Conservation (phyloP, 35 echinoderm and acorn worm genomes). For the Hemicentrotus pulcherrimus region DNA sequence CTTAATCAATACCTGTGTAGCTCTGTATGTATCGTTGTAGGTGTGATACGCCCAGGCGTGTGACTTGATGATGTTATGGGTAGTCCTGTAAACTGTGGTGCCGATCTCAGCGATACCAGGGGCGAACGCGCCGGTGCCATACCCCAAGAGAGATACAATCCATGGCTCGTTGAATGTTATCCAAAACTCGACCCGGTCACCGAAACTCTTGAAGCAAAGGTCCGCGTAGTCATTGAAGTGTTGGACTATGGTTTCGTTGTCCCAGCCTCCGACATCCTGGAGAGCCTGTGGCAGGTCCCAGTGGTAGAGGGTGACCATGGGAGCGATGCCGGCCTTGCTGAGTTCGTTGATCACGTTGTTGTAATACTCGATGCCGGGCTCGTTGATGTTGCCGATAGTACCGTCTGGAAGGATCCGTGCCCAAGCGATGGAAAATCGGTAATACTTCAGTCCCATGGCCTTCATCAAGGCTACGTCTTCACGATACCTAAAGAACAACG, state of each 20-base stretch:
- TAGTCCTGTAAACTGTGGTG: slow-evolving; percentile 59
- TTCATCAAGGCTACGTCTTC: slow-evolving; percentile 61
- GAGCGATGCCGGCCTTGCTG: slow-evolving; percentile 53
- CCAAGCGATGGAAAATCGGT: slow-evolving; percentile 91
- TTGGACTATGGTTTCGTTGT: slow-evolving; percentile 61
- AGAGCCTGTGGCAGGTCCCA: slow-evolving; percentile 90
- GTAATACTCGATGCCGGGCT: slow-evolving; percentile 73
- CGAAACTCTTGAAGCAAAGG: slow-evolving; percentile 72
- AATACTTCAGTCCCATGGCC: slow-evolving; percentile 67
- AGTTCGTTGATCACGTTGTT: slow-evolving; percentile 82
- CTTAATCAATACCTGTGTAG: slow-evolving; percentile 28
- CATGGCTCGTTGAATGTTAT: slow-evolving; percentile 97
- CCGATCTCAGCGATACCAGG: slow-evolving; percentile 68
- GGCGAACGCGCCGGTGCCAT: slow-evolving; percentile 69
- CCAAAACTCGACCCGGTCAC: slow-evolving; percentile 80
- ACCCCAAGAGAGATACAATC: slow-evolving; percentile 88
- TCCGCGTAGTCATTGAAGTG: slow-evolving; percentile 82
- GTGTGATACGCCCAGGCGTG: slow-evolving; percentile 77
- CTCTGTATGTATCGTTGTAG: slow-evolving; percentile 63
- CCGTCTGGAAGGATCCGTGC: slow-evolving; percentile 79
- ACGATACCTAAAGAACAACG: slow-evolving; percentile 14
- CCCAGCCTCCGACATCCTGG: slow-evolving; percentile 75
- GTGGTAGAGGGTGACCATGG: slow-evolving; percentile 88
- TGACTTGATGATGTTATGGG: slow-evolving; percentile 78
- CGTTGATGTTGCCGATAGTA: slow-evolving; percentile 61